Evolutionary conservation across 2,888 invertebrate species (phyloP).

Genomic region (Euplagia quadripunctaria): DNA sequence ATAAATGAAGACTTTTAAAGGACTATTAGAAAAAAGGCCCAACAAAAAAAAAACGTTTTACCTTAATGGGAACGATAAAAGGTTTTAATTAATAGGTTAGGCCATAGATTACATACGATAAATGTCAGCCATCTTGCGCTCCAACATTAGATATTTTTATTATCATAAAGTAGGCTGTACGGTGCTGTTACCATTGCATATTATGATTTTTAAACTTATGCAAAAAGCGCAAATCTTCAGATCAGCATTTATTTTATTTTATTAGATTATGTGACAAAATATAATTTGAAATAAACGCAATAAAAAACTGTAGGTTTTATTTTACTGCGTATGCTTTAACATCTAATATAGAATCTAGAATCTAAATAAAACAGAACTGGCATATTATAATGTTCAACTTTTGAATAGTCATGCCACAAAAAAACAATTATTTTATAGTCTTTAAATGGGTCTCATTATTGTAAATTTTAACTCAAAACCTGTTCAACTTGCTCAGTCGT

Average conservation of each 20-base stretch:
- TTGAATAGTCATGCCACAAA: constrained; percentile 1
- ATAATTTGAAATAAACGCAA: too few species aligned
- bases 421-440: constrained; percentile 8
- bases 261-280: too few species aligned
- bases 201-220: too few species aligned
- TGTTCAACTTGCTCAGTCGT: not conserved
- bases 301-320: not conserved
- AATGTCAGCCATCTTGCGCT: not conserved
- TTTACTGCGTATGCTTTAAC: not conserved
- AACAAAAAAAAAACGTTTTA: constrained; percentile 1
- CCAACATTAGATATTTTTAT: not conserved
- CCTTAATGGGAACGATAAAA: constrained; percentile 8
- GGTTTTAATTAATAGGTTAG: constrained; percentile 6
- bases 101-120: constrained; percentile 7
- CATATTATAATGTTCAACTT: constrained; percentile 16
- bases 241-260: too few species aligned
- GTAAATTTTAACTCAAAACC: not conserved
- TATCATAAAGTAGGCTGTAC: constrained; percentile 14
- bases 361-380: constrained; percentile 30
- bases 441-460: constrained; percentile 9
- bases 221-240: too few species aligned
- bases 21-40: not conserved
- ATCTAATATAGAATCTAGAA: constrained; percentile 22
- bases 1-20: not conserved
- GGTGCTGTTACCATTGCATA: not conserved